These are phyloP conservation scores for Leptinotarsa tumamoca DNA, from an alignment of 2,888 invertebrate species.

Conservation along the genomic window DNA sequence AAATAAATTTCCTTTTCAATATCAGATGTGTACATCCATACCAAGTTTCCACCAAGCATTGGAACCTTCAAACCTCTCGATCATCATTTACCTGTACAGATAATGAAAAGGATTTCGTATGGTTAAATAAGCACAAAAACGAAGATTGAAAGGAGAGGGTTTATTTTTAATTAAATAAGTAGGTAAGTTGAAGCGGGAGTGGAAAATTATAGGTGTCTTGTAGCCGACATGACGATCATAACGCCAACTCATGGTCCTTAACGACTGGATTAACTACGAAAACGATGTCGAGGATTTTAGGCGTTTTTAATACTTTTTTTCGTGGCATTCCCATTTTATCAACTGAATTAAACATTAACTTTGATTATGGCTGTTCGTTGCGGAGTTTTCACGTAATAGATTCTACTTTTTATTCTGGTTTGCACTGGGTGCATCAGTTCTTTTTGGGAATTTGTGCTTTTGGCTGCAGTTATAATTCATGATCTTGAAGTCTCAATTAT, in stretches of 20 bases:
- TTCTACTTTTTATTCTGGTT: not conserved
- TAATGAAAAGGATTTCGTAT: conserved; percentile 13
- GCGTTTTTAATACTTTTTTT: conserved; percentile 5
- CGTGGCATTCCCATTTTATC: conserved; percentile 1
- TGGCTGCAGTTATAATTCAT: not conserved
- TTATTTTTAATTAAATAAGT: conserved; percentile 53
- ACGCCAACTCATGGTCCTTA: conserved; percentile 55
- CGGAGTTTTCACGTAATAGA: not conserved
- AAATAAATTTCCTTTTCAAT: not conserved
- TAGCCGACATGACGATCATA: conserved; percentile 28
- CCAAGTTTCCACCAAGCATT: not conserved
- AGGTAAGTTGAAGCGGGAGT: conserved; percentile 50
- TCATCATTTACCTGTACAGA: conserved; percentile 23
- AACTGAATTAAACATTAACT: conserved; percentile 4
- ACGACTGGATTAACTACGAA: conserved; percentile 53
- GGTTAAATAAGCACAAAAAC: conserved; percentile 48
- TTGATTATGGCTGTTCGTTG: not conserved
- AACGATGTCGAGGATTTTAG: conserved; percentile 32
- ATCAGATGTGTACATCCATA: not conserved
- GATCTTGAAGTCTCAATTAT: too few species aligned
- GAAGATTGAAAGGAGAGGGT: conserved; percentile 46
- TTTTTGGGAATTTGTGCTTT: not conserved
- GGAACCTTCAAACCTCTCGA: not conserved
- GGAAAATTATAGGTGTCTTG: conserved; percentile 52
- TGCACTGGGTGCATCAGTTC: not conserved